phyloP scores from a whole-genome alignment of 2,888 invertebrate genomes.

The Drosophila mayaguana region DNA sequence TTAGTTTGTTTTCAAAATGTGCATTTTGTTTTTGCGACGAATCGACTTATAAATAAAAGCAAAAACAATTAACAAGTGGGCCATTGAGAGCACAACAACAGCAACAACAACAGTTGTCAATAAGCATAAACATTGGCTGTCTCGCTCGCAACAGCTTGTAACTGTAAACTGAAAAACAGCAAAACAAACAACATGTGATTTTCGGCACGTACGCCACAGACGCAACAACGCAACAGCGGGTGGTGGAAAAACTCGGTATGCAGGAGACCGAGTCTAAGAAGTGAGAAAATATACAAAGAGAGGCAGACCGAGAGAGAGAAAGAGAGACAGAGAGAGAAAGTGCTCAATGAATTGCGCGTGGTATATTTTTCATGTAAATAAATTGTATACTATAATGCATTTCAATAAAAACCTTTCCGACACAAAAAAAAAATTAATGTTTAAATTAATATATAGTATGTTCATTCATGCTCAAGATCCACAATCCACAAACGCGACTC shows the following conservation, averaged over 20 bases:
- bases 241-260: constrained; percentile 61
- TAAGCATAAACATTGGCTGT: constrained; percentile 31
- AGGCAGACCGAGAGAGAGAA: not conserved
- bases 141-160: constrained; percentile 42
- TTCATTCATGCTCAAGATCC: too few relatives aligned
- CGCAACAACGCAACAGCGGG: constrained; percentile 39
- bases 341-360: constrained; percentile 41
- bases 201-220: constrained; percentile 74
- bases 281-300: constrained; percentile 9
- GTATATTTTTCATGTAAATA: not conserved
- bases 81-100: not conserved
- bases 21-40: not conserved
- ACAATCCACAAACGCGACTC: constrained; percentile 1
- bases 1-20: constrained; percentile 47
- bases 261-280: constrained; percentile 17
- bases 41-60: not conserved
- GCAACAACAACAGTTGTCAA: constrained; percentile 6
- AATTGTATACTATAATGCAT: constrained; percentile 14
- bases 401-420: not conserved
- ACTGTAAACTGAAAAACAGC: constrained; percentile 49
- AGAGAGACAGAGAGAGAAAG: constrained; percentile 1
- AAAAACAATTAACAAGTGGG: constrained; percentile 14
- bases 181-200: constrained; percentile 79
- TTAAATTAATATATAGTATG: too few relatives aligned
- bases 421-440: constrained; percentile 5